A percentile compares a stretch with the other conserved stretches of the same genome.
Conservation (phyloP, 2,797 vertebrate genomes). For the Heterohyrax brucei region DNA sequence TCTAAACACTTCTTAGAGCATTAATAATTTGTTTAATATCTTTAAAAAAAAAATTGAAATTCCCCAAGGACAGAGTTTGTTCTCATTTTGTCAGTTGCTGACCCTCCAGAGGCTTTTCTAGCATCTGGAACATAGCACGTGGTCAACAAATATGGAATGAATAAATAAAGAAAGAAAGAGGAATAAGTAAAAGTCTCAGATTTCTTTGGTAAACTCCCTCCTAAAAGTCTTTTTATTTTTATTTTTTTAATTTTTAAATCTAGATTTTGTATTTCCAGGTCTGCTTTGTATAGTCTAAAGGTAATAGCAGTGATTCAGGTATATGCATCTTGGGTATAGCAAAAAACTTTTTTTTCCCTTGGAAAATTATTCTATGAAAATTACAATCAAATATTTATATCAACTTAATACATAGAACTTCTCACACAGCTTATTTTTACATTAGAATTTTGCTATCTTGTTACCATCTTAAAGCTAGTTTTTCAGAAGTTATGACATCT, state of each 20-base stretch:
- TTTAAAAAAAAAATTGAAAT: not conserved
- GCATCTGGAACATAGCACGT: not conserved
- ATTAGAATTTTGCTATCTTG: conserved; percentile 1
- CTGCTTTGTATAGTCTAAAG: not conserved
- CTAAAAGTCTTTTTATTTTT: not conserved
- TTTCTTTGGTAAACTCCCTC: not conserved
- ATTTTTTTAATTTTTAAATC: conserved; percentile 9
- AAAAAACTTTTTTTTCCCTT: not conserved
- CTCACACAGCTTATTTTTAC: not conserved
- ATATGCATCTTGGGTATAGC: not conserved
- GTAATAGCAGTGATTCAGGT: not conserved
- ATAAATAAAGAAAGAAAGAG: not conserved
- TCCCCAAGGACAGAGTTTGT: not conserved
- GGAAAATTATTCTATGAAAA: not conserved
- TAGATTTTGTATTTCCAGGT: not conserved
- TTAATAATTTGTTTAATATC: not conserved
- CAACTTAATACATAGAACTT: not conserved
- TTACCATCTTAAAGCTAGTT: not conserved
- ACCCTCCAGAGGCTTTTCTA: not conserved
- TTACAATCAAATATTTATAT: not conserved
- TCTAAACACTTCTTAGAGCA: not conserved
- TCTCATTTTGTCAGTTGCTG: not conserved
- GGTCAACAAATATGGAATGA: not conserved
- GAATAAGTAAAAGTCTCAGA: not conserved
- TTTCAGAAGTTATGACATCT: not conserved